Conservation (phyloP, 2,113 vertebrate genomes). For the Myrmecophaga tridactyla region DNA sequence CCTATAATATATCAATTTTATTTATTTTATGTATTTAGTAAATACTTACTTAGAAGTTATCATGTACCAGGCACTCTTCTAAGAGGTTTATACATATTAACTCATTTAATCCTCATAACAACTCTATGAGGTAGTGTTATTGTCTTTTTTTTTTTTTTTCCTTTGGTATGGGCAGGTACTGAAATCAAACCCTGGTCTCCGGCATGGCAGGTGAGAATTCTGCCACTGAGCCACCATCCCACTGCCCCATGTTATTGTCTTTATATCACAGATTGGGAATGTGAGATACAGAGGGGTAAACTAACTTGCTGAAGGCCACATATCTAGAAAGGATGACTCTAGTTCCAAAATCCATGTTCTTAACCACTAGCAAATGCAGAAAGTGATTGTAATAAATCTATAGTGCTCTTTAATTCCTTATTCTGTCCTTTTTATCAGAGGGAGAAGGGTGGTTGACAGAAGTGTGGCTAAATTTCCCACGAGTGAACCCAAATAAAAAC, state of each 20-base stretch:
- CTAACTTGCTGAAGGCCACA: background rate
- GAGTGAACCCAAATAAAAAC: background rate
- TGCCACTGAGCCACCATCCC: too few species aligned
- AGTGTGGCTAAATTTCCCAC: background rate
- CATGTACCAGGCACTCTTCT: background rate
- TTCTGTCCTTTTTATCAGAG: background rate
- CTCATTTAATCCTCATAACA: background rate
- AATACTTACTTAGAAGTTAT: background rate
- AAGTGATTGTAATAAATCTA: background rate
- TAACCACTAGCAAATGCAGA: background rate
- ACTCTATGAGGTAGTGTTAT: background rate
- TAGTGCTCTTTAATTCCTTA: background rate
- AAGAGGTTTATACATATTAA: background rate
- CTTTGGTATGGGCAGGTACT: too few species aligned
- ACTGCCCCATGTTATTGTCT: too few species aligned
- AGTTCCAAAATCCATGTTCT: background rate
- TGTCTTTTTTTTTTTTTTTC: background rate
- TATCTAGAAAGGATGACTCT: background rate
- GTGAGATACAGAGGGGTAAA: background rate
- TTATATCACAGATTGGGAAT: background rate
- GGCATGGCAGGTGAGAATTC: too few species aligned
- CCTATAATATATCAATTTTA: background rate
- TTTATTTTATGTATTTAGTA: background rate
- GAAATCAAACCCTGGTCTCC: too few species aligned
- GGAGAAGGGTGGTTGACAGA: background rate